Conservation (phyloP, 2,113 vertebrate species). For the Nanorana parkeri region DNA sequence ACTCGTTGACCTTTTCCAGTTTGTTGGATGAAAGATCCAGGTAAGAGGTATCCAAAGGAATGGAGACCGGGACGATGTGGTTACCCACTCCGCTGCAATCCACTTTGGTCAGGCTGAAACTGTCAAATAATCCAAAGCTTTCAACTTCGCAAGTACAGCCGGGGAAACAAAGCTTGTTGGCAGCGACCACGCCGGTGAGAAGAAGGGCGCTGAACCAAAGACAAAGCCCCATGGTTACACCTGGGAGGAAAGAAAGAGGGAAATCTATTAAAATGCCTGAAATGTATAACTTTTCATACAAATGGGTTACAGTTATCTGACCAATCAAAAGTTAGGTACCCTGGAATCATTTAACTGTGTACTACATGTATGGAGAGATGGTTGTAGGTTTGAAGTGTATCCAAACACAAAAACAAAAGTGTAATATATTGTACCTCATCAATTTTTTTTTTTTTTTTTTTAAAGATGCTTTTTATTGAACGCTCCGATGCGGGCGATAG, state of each 20-base stretch:
- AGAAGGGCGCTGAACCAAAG: conserved; percentile 64
- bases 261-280: neutral
- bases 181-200: conserved; percentile 58
- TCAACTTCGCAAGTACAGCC: conserved; percentile 93
- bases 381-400: no score
- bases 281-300: no score
- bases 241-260: conserved; percentile 62
- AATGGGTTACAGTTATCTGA: no score
- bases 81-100: conserved; percentile 87
- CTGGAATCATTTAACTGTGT: no score
- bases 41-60: conserved; percentile 92
- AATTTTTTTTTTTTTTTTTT: no score
- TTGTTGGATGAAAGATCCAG: conserved; percentile 90
- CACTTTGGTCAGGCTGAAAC: conserved; percentile 94
- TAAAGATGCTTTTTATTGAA: no score
- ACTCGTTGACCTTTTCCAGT: conserved; percentile 83
- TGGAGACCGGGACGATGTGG: conserved; percentile 80
- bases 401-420: no score
- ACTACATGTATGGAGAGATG: no score
- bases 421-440: no score
- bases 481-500: no score
- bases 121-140: conserved; percentile 94
- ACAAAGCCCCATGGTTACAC: conserved; percentile 67
- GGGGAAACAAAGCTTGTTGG: conserved; percentile 82
- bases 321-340: no score